Evolutionary conservation across 2,113 vertebrate species (phyloP), one percentile per base, ranked within the genome.

Genomic region (Acanthochromis polyacanthus): DNA sequence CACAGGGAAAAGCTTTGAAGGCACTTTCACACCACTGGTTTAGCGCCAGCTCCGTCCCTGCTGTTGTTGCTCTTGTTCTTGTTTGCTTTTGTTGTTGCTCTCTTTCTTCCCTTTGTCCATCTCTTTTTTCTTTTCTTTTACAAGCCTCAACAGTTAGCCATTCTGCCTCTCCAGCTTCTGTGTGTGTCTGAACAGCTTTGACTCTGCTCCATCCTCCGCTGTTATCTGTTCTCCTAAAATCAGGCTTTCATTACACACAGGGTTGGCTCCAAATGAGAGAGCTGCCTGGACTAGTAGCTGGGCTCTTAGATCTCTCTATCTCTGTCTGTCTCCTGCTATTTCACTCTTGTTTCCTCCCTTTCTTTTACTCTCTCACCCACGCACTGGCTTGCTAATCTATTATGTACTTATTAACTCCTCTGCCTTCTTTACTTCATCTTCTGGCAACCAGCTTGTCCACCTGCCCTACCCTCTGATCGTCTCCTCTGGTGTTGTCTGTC

Each of bases 1-100:
- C 90, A 90, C 72, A 25, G 52, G 58, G 67, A 82, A 38, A 82
- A 61, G 65, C 90, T 93, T 91, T 91, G 87, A 92, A 93, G 88
- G 60, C 83, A 83, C 87, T 87, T 89, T 90, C 74, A 70, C 86
- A 78, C 72, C n/a, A 67, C 81, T 84, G 82, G 81, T 88, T 36
- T 23, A 62, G 25, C 0, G 68, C 91, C 89, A 92, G 68, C 77
- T 82, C 73, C 20, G 2, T 70, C 46, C 50, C 55, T 74, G 75
- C 69, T 80, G 45, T 22, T 62, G 36, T 65, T 53, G 14, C 58
- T 64, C 65, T 66, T 67, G 22, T 19, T 76, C 60, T 72, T 58
- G 32, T 36, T 25, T 30, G 6, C 30, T 63, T 30, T 60, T 65
- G 81, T 52, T 79, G 71, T 69, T 61, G 12, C 63, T 69, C 56